Conservation (phyloP, 1,140 invertebrate genomes). For the Planococcus citri region DNA sequence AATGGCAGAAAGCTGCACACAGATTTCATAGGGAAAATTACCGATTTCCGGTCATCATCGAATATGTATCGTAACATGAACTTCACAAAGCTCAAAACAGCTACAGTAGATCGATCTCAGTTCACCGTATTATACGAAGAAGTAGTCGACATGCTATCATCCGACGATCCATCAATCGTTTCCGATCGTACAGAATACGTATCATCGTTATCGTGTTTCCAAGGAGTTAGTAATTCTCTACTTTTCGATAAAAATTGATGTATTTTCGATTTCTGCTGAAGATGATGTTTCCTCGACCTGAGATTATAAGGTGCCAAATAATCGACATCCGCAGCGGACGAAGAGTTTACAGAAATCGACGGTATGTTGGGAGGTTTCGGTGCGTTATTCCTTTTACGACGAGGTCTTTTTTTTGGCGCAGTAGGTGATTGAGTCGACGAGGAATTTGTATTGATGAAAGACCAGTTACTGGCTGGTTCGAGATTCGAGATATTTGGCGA, state of each 20-base stretch:
- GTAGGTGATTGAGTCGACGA: background rate
- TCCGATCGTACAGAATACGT: background rate
- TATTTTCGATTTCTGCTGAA: background rate
- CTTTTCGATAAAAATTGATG: slow-evolving; percentile 6
- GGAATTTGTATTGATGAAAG: background rate
- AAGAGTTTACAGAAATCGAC: background rate
- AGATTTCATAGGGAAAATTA: too few relatives aligned
- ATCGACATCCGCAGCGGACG: background rate
- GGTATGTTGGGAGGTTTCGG: slow-evolving; percentile 3
- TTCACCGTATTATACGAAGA: background rate
- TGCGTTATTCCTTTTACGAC: background rate
- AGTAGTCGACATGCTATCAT: background rate
- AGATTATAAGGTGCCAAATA: background rate
- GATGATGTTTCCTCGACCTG: background rate
- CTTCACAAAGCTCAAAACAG: too few relatives aligned
- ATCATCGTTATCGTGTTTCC: background rate
- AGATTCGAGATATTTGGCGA: background rate
- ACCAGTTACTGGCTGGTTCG: background rate
- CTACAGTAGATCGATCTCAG: too few relatives aligned
- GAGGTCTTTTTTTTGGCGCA: background rate
- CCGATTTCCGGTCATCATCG: too few relatives aligned
- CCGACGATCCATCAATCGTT: background rate
- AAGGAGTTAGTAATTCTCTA: background rate
- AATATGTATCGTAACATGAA: too few relatives aligned
- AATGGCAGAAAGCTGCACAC: too few relatives aligned